Base-by-base conservation (phyloP, 2,797 vertebrate genomes). In the Siniperca scherzeri region DNA sequence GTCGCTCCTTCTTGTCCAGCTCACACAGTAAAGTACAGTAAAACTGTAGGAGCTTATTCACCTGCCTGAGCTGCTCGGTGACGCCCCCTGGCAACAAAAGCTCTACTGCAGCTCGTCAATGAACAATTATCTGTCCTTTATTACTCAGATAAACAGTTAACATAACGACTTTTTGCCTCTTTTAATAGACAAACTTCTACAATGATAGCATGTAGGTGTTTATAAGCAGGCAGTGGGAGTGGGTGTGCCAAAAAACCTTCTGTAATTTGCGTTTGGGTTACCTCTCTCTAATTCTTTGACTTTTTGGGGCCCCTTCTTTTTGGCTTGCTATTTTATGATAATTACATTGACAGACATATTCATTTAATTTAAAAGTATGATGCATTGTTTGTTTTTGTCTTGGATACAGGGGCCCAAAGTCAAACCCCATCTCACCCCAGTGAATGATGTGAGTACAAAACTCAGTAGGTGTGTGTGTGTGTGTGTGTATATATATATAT, bases 11-110 rank as follows among this genome's bases (percentile, higher is more conserved):
- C 77, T 62, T 13, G 27, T 55, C 53, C 75, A 44, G 64, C 74
- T 64, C 86, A 14, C 46, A n/a, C 46, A 10, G 36, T 10, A 16
- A 14, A 55, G 33, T 40, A 56, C 9, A 56, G 40, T 33, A 6
- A 61, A 30, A 64, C 7, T 9, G 25, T 65, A 44, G 42, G 57
- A 61, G 90, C 71, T 77, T 33, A 59, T 60, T 77, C 83, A 91
- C 87, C 87, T 89, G 89, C 80, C 46, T 9, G 84, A 65, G 74
- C 78, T 64, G 91, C 91, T 91, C 91, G 9, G 70, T 82, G 81
- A 25, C 91, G 93, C 92, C 92, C 91, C 90, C 93, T 92, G 87
- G 79, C 71, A 25, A 12, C 70, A 2, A 30, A 70, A 7, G 7
- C 56, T n/a, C 56, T n/a, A 81, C 74, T 85, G 62, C 81, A 78